These are phyloP conservation scores for Pionites leucogaster DNA, from an alignment of 2,113 vertebrate species.

Conservation along the genomic window DNA sequence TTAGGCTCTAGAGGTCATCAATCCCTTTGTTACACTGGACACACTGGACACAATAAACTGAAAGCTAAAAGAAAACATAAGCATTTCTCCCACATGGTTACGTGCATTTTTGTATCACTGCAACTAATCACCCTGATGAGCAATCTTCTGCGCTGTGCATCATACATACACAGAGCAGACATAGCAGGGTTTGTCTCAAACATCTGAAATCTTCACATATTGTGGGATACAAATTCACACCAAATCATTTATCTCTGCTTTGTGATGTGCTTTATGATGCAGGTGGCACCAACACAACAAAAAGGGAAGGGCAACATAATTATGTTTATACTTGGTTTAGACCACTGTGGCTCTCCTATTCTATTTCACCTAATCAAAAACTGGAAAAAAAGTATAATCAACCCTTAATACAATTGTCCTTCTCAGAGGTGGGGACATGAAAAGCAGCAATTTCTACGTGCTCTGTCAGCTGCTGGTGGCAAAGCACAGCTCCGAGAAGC, in stretches of 20 bases:
- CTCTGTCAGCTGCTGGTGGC: neutral
- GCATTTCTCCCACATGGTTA: neutral
- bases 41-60: neutral
- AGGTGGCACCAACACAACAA: neutral
- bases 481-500: neutral
- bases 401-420: slow-evolving; percentile 20
- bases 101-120: neutral
- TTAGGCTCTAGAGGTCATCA: neutral
- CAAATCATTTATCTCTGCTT: neutral
- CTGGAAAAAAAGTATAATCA: neutral
- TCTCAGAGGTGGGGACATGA: neutral
- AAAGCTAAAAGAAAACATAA: neutral
- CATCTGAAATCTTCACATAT: neutral
- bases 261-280: neutral
- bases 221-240: neutral
- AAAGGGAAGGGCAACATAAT: neutral
- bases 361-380: neutral
- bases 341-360: neutral
- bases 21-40: neutral
- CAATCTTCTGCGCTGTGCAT: neutral
- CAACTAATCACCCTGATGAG: neutral
- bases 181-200: neutral
- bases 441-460: neutral
- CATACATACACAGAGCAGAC: neutral
- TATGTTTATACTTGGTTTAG: neutral